Conservation (phyloP, 2,888 invertebrate species). For the Leptinotarsa haldemani region DNA sequence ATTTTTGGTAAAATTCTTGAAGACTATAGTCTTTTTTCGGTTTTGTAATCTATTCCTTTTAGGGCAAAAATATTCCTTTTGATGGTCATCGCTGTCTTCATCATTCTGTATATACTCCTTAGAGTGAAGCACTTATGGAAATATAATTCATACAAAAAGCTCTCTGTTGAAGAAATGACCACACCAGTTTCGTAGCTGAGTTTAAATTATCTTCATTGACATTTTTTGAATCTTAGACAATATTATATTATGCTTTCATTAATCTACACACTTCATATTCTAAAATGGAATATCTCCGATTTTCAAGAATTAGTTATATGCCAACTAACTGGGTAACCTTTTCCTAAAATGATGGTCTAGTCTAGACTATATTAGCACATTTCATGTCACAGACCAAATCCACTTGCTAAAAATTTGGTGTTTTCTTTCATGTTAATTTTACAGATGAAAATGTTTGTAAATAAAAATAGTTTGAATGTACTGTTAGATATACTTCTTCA, state of each 20-base stretch:
- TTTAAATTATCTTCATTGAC: background rate
- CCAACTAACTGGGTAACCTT: no score
- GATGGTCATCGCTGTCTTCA: slow-evolving; percentile 52
- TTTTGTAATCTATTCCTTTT: slow-evolving; percentile 28
- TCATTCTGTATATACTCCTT: slow-evolving; percentile 49
- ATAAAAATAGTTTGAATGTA: no score
- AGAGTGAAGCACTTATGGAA: slow-evolving; percentile 37
- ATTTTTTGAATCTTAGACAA: background rate
- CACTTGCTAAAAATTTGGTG: no score
- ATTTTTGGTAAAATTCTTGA: slow-evolving; percentile 57
- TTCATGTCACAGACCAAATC: no score
- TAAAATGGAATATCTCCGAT: no score
- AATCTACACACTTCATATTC: background rate
- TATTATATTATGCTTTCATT: background rate
- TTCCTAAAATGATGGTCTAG: no score
- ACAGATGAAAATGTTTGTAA: no score
- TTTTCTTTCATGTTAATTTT: no score
- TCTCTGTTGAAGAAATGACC: slow-evolving; percentile 35
- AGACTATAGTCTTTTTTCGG: background rate
- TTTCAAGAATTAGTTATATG: no score
- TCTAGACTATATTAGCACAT: no score
- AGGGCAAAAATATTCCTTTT: slow-evolving; percentile 56
- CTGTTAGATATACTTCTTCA: no score
- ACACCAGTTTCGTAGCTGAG: slow-evolving; percentile 17
- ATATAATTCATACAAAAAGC: slow-evolving; percentile 20